Evolutionary conservation across 2,113 vertebrate species (phyloP).

Genomic region (Pelecanus crispus): DNA sequence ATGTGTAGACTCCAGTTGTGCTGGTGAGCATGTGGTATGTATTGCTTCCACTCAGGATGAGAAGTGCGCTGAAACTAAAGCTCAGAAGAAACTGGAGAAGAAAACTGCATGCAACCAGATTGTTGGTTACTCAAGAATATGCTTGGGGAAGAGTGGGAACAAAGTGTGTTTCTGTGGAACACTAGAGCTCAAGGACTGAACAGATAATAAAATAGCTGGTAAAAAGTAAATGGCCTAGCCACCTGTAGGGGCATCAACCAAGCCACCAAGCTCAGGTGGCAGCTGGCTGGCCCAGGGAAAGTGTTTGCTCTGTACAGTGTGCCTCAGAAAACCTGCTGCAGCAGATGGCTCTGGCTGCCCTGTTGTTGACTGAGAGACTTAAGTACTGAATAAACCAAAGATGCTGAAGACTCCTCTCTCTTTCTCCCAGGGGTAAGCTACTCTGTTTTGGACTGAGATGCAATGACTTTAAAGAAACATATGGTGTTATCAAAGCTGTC

Average conservation of each 20-base stretch:
- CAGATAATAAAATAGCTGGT: background rate
- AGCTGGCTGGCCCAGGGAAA: background rate
- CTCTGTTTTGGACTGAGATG: background rate
- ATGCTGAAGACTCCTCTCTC: background rate
- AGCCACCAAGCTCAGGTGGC: background rate
- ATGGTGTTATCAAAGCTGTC: background rate
- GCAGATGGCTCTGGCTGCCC: slow-evolving; percentile 1
- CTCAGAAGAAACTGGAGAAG: background rate
- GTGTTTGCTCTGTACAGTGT: background rate
- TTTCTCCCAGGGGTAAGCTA: background rate
- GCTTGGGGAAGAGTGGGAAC: background rate
- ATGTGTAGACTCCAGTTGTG: background rate
- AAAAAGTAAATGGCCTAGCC: background rate
- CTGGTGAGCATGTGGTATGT: background rate
- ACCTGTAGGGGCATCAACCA: background rate
- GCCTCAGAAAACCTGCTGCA: background rate
- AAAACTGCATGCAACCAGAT: background rate
- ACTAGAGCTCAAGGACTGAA: background rate
- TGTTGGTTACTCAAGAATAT: background rate
- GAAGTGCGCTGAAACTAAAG: background rate
- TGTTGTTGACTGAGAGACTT: background rate
- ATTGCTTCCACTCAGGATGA: background rate
- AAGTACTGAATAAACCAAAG: background rate
- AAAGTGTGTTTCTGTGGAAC: background rate
- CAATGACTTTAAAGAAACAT: background rate